A percentile compares a stretch with the other conserved stretches of the same genome.
Conservation (phyloP, 1,140 invertebrate species). For the Drosophila subpulchrella region DNA sequence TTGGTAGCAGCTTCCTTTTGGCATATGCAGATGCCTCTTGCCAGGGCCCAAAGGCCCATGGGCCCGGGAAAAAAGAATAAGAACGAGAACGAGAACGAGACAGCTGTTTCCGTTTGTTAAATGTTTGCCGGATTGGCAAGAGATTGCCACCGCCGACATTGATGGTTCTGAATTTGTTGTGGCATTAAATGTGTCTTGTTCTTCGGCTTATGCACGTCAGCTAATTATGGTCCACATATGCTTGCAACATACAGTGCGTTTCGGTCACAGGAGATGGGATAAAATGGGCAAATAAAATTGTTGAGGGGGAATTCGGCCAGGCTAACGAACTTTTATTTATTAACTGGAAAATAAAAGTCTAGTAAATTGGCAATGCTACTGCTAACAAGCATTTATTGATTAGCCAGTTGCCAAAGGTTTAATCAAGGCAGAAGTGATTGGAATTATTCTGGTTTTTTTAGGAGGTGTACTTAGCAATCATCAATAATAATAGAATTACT, state of each 20-base stretch:
- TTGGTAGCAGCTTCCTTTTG: conserved; percentile 82
- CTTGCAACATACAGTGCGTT: conserved; percentile 15
- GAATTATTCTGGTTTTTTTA: background rate
- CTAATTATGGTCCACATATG: conserved; percentile 60
- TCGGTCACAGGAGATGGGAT: background rate
- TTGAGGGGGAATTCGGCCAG: background rate
- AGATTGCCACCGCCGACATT: conserved; percentile 72
- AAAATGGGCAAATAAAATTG: background rate
- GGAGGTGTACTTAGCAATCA: background rate
- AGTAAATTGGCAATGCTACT: background rate
- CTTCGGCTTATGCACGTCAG: conserved; percentile 24
- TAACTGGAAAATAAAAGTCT: background rate
- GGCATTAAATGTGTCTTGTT: conserved; percentile 62
- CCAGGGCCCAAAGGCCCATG: conserved; percentile 39
- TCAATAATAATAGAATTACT: too few relatives aligned
- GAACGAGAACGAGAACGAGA: conserved; percentile 56
- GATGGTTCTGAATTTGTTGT: conserved; percentile 67
- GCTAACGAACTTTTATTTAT: background rate
- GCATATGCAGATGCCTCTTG: conserved; percentile 51
- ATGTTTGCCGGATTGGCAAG: conserved; percentile 79
- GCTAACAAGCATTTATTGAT: conserved; percentile 2
- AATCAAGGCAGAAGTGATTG: background rate
- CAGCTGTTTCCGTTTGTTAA: conserved; percentile 82
- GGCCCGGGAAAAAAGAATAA: conserved; percentile 9
- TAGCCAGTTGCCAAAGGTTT: background rate